Evolutionary conservation across 2,888 invertebrate genomes (phyloP), one percentile per base, ranked within the genome.

Genomic region (Busseola fusca): DNA sequence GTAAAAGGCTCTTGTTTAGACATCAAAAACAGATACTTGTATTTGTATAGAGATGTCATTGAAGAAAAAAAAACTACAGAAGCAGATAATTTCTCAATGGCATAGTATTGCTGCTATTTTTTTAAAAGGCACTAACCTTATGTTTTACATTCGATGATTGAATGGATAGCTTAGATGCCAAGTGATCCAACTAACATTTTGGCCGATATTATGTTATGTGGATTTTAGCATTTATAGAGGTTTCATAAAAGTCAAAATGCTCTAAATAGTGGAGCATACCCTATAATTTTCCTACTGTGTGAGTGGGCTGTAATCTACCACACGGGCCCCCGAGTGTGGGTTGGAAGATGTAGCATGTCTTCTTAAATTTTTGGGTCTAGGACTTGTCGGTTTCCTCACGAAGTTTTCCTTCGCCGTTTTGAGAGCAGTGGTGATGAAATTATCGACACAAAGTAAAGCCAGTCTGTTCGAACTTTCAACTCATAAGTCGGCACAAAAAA

Each of bases 21-120:
- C 12, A 40, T 40, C 12, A 40, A 10, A 12, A 40, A 12, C 40
- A 40, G 40, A 40, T 12, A 34, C 40, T 12, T 40, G n/a, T 40
- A 40, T 40, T 40, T 12, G 40, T 40, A 40, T 40, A 34, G 34
- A 40, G 37, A 9, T 9, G 34, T 12, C 18, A 6, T 21, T 2
- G 14, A 0, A 34, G 25, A 34, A 56, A 14, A 40, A 25, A n/a
- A 7, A 1, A 1, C 25, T 56, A 21, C 10, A 27, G 18, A 27
- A 45, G 56, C 27, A 68, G 14, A 25, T 30, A 25, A n/a, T 50
- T 64, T n/a, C 6, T 27, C 54, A 16, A 21, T 0, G 34, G 30
- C 18, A 45, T 0, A 69, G 0, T 34, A 6, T 54, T 68, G 68
- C 54, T 68, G 34, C 34, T 69, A 25, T 21, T 25, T 54, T 54